Base-by-base conservation (phyloP, 2,888 invertebrate species). In the Diogma glabrata region DNA sequence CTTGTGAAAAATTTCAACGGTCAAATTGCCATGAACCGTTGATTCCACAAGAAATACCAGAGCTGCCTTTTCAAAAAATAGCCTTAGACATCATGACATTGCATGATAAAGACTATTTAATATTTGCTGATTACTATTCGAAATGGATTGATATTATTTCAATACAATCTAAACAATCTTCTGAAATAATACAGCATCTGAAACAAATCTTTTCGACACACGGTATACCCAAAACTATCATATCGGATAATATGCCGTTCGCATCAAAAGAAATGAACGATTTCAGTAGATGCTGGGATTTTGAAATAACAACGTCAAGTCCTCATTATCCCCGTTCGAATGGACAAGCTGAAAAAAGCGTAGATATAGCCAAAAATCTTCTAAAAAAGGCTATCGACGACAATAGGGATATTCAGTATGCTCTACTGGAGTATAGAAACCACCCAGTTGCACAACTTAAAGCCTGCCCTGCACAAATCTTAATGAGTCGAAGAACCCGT, bases 101-200 rank as follows among this genome's bases (percentile, higher is more conserved):
- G n/a, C n/a, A n/a, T n/a, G n/a, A n/a, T n/a, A n/a, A n/a, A n/a
- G n/a, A n/a, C n/a, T n/a, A n/a, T n/a, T n/a, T n/a, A n/a, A n/a
- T n/a, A n/a, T n/a, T n/a, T n/a, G n/a, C n/a, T n/a, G n/a, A n/a
- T n/a, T 54, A 54, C 17, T 56, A 38, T 36, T 55, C 55, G 2
- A 54, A 55, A 51, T 56, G 17, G 30, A 22, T 57, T 8, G 55
- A 57, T 28, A 36, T 55, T 9, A 49, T 36, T 12, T 26, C 10
- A 1, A 26, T 55, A 4, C 7, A 17, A 8, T 40, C 33, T 24
- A 48, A 50, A 17, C 52, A 38, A 19, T 22, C 49, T 20, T 43
- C n/a, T 14, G 28, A 43, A 38, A 36, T 55, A 4, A 53, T 57
- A 17, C 14, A 12, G 16, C 45, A 48, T 23, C 14, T 55, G 7